Base-by-base conservation (phyloP, 2,797 vertebrate species). In the Kryptopterus vitreolus region DNA sequence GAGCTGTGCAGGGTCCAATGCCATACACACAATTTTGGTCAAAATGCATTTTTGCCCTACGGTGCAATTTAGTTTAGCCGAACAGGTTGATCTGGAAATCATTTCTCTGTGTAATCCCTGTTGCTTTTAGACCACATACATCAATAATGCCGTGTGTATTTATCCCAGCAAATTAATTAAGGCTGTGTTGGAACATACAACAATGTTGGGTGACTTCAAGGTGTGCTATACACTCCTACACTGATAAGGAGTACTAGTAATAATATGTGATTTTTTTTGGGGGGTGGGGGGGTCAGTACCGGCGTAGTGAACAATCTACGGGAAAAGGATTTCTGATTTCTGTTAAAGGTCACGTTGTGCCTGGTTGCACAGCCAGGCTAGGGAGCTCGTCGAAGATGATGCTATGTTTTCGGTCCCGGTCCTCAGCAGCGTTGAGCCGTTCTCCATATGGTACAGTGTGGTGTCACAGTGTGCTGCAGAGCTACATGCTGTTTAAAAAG, bases 401-500 rank as follows among this genome's bases (percentile, higher is more conserved):
- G 31, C 10, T 63, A 18, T n/a, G 48, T 22, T 57, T 38, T 31
- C 22, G n/a, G 6, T 65, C n/a, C n/a, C 57, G 61, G 57, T 63
- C 78, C 58, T 63, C 33, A 22, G 69, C 69, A 53, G 46, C 6
- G n/a, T 69, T 38, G n/a, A 55, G 63, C 35, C 18, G 22, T 69
- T 58, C 52, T 68, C 33, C 52, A 68, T 68, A 29, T 53, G 22
- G 33, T 68, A 55, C 50, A 9, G n/a, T 9, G 15, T 16, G 15
- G n/a, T 35, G 52, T 66, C 26, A 12, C 38, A 24, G 31, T 48
- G 24, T 29, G 20, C 46, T 62, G n/a, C 70, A 65, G 46, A 74
- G 46, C 59, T 46, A 6, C 50, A 26, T 38, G 59, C 70, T 80
- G 59, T 65, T 63, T 62, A 38, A 66, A 74, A 48, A 65, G 26